Evolutionary conservation across 1,140 invertebrate genomes (phyloP), one percentile per base, ranked within the genome.

Genomic region (Lucilia cuprina): DNA sequence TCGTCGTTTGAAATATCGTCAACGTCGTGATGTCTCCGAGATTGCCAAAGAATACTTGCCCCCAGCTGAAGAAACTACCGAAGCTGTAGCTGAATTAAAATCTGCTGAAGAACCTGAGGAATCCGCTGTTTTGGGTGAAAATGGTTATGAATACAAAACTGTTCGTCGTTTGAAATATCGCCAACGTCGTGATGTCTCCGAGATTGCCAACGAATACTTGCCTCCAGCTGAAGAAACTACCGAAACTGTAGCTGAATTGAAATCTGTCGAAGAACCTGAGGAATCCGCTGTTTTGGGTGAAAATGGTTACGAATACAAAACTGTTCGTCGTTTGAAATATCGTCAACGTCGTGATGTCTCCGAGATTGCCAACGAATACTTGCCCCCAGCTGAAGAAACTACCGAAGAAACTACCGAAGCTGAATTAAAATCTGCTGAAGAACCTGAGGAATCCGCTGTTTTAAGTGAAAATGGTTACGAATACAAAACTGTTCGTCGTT

Each of bases 301-400:
- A 1, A 85, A 87, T 86, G 87, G 87, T 0, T 88, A 88, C 82
- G 21, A 87, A 17, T 88, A 88, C 84, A 88, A 88, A 50, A 87
- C 87, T 21, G 87, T 88, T 0, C 87, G 87, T 74, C 87, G 86
- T 5, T 84, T 87, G 5, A 30, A 88, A 87, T 60, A 87, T 85
- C 41, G 86, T 87, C 13, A 86, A 87, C 5, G 87, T 87, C 25
- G 87, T 86, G 83, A 87, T 87, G 84, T 86, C 87, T 0, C 86
- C 85, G 0, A 86, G 87, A 85, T 88, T 30, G 85, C 86, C 70
- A 87, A 86, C 78, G 87, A 88, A 1, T 88, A 88, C 21, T 85
- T 88, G 83, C 87, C 87, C n/a, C 82, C 85, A 12, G 47, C 83
- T 12, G 83, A 84, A 47, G 60, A 14, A 0, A 25, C 82, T 5